Base-by-base conservation (phyloP, 2,113 vertebrate genomes). In the Thamnaconus septentrionalis region DNA sequence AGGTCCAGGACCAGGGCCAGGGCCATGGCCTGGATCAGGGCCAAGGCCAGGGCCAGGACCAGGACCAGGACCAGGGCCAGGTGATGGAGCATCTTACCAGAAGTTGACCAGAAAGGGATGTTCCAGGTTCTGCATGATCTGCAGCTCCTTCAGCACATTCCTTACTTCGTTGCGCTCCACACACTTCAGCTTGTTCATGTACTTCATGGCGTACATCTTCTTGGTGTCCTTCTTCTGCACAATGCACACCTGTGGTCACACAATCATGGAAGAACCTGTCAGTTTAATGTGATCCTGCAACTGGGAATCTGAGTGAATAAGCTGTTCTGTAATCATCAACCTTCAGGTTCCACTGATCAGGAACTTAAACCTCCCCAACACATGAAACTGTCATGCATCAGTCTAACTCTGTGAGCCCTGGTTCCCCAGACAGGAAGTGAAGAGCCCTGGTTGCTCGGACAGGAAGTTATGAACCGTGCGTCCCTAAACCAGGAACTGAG, bases 181-280 rank as follows among this genome's bases (percentile, higher is more conserved):
- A 0, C 98, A 99, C 68, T 97, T 95, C 0, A 94, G 93, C 81
- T 99, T 99, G 84, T 99, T 99, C 98, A 99, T 94, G 78, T 99
- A 99, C 86, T 99, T 99, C 98, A 99, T 99, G 12, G 98, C 98
- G 0, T 98, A 99, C 96, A 99, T 97, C 81, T 96, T 98, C 92
- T 97, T 97, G 0, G 96, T 98, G 80, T 99, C 98, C 0, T 94
- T 98, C 91, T 98, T 99, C 76, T 98, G 96, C 9, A 99, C 98
- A 4, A 99, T 96, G 43, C 98, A 99, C 10, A 99, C 98, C 98
- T 99, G 50, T 52, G 18, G 18, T 6, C n/a, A 12, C 11, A 52
- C 50, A 52, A 52, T 12, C 11, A 52, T 5, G 5, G 48, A 50
- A 11, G 48, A 50, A 50, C 48, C 10, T n/a, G 10, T 50, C 8